A percentile compares a stretch with the other conserved stretches of the same genome.
phyloP scores from a whole-genome alignment of 2,888 invertebrate species.

The Caenorhabditis drosophilae region DNA sequence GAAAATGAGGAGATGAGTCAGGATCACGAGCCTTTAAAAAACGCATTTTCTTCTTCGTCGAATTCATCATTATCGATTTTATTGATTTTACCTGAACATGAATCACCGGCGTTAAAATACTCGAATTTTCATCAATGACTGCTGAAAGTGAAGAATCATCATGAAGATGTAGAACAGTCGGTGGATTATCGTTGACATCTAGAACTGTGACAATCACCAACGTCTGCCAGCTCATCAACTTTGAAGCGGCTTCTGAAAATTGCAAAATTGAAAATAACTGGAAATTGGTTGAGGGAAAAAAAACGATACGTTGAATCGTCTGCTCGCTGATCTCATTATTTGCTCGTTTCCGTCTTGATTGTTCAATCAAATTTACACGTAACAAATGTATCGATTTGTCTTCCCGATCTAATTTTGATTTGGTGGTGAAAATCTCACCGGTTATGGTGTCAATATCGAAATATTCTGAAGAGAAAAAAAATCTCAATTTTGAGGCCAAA shows the following conservation, averaged over 20 bases:
- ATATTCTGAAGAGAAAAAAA: constrained; percentile 46
- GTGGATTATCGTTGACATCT: constrained; percentile 67
- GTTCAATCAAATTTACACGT: constrained; percentile 54
- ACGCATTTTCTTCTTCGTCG: background rate
- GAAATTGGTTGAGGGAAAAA: too few relatives aligned
- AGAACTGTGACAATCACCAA: constrained; percentile 59
- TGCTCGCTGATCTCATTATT: too few relatives aligned
- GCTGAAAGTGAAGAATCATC: constrained; percentile 50
- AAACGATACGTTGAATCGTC: too few relatives aligned
- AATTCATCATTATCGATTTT: background rate
- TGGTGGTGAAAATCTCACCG: constrained; percentile 54
- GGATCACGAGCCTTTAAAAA: constrained; percentile 52
- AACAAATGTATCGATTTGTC: constrained; percentile 58
- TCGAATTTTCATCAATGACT: constrained; percentile 57
- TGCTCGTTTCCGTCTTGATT: constrained; percentile 26
- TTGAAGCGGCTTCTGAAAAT: constrained; percentile 54
- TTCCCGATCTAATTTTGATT: constrained; percentile 59
- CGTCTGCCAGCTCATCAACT: constrained; percentile 55
- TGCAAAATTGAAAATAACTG: too few relatives aligned
- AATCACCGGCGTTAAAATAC: constrained; percentile 41
- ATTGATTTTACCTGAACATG: constrained; percentile 35
- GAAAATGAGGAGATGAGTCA: constrained; percentile 34
- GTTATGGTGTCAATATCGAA: constrained; percentile 55
- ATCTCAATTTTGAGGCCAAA: background rate
- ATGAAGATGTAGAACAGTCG: constrained; percentile 50